A percentile compares a stretch with the other conserved stretches of the same genome.
These are phyloP conservation scores for Criorhina ranunculi DNA, from an alignment of 2,888 invertebrate species.

Conservation along the genomic window DNA sequence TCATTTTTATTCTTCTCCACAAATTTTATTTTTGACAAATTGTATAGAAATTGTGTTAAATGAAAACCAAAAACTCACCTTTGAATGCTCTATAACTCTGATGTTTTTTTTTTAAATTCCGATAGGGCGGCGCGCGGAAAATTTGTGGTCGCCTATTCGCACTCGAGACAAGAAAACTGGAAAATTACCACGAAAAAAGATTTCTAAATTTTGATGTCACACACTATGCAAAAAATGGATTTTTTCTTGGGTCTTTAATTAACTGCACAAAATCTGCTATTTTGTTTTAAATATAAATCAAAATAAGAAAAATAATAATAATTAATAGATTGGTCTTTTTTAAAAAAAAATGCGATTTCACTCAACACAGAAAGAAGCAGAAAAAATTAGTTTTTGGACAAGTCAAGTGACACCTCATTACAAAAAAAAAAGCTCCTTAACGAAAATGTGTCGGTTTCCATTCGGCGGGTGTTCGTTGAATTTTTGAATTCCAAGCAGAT, in stretches of 20 bases:
- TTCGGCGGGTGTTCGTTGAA: slow-evolving; percentile 65
- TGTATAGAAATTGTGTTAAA: neutral
- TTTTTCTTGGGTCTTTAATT: slow-evolving; percentile 1
- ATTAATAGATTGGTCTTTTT: slow-evolving; percentile 31
- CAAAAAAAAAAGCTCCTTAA: slow-evolving; percentile 75
- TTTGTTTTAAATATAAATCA: slow-evolving; percentile 15
- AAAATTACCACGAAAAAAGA: slow-evolving; percentile 68
- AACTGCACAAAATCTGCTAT: slow-evolving; percentile 4
- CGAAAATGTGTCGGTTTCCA: slow-evolving; percentile 70
- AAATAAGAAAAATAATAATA: slow-evolving; percentile 39
- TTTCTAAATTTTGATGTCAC: slow-evolving; percentile 32
- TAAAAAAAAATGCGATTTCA: slow-evolving; percentile 53
- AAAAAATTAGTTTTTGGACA: slow-evolving; percentile 69
- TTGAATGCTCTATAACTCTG: slow-evolving; percentile 28
- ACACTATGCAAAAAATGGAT: slow-evolving; percentile 19
- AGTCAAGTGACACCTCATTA: slow-evolving; percentile 76
- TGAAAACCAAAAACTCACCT: slow-evolving; percentile 58
- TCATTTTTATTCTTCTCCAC: slow-evolving; percentile 32
- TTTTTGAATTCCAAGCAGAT: slow-evolving; percentile 63
- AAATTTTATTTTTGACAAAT: neutral
- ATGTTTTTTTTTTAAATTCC: slow-evolving; percentile 45
- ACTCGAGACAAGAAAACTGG: slow-evolving; percentile 66
- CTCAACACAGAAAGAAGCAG: slow-evolving; percentile 65
- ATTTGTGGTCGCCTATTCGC: slow-evolving; percentile 56
- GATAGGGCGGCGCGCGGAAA: slow-evolving; percentile 66